Conservation (phyloP, 1,140 invertebrate species). For the Reticulitermes speratus region DNA sequence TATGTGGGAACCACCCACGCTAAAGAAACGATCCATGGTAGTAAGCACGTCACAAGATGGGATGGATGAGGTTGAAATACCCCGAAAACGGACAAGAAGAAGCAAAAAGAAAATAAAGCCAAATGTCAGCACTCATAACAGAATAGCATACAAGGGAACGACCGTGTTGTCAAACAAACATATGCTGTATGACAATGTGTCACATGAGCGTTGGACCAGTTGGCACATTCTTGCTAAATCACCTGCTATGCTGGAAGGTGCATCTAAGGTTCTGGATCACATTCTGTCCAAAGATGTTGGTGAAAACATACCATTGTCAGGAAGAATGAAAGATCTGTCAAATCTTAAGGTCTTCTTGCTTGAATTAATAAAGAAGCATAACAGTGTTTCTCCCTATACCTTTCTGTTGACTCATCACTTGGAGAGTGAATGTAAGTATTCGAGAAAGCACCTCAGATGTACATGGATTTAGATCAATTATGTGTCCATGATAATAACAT, state of each 20-base stretch:
- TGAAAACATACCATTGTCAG: background rate
- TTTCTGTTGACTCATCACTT: background rate
- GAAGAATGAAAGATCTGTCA: background rate
- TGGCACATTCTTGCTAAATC: background rate
- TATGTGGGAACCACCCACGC: too few relatives aligned
- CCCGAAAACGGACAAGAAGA: background rate
- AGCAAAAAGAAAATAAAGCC: background rate
- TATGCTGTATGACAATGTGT: background rate
- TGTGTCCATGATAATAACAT: too few relatives aligned
- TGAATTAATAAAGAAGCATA: background rate
- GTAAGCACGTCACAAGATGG: too few relatives aligned
- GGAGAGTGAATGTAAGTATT: background rate
- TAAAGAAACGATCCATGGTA: too few relatives aligned
- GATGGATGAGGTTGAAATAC: background rate
- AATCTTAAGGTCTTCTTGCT: background rate
- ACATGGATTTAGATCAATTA: too few relatives aligned
- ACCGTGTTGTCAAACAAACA: background rate
- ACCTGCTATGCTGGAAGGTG: background rate
- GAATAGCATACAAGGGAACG: background rate
- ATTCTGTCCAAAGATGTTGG: background rate
- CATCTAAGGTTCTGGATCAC: background rate
- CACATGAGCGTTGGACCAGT: background rate
- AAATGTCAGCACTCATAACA: background rate
- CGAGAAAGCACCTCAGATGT: too few relatives aligned
- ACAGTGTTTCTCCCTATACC: background rate